Evolutionary conservation across 2,888 invertebrate genomes (phyloP).

Genomic region (Lithophane socia): DNA sequence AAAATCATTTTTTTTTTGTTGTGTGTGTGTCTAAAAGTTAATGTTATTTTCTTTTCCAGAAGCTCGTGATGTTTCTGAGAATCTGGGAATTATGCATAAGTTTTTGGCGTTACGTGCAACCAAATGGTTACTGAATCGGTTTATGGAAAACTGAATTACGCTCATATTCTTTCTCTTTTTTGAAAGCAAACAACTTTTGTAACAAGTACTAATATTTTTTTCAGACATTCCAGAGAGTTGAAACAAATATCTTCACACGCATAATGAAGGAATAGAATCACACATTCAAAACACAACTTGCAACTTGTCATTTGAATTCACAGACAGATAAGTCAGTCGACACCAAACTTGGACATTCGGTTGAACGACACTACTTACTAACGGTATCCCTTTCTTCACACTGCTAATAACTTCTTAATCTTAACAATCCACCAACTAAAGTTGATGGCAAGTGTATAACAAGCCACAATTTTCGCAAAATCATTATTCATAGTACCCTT

Average conservation of each 20-base stretch:
- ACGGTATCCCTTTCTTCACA: constrained; percentile 1
- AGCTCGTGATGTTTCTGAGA: background rate
- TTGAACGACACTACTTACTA: background rate
- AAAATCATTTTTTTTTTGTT: background rate
- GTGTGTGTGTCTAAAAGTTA: background rate
- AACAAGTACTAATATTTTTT: background rate
- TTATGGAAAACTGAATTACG: background rate
- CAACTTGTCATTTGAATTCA: background rate
- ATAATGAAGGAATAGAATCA: background rate
- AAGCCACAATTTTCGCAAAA: constrained; percentile 52
- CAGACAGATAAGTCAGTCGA: background rate
- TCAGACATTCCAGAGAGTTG: background rate
- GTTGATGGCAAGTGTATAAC: constrained; percentile 30
- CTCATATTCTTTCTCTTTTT: background rate
- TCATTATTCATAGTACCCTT: constrained; percentile 55
- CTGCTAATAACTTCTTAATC: constrained; percentile 22
- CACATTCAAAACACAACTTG: background rate
- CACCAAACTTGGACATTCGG: background rate
- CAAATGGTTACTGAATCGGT: too few species aligned
- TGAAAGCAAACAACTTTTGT: background rate
- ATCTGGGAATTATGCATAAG: background rate
- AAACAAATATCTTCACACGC: background rate
- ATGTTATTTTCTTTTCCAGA: background rate
- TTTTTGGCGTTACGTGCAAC: background rate
- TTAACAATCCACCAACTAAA: constrained; percentile 28